Evolutionary conservation across 2,888 invertebrate genomes (phyloP).

Genomic region (Pseudococcus jackbeardsleyi): DNA sequence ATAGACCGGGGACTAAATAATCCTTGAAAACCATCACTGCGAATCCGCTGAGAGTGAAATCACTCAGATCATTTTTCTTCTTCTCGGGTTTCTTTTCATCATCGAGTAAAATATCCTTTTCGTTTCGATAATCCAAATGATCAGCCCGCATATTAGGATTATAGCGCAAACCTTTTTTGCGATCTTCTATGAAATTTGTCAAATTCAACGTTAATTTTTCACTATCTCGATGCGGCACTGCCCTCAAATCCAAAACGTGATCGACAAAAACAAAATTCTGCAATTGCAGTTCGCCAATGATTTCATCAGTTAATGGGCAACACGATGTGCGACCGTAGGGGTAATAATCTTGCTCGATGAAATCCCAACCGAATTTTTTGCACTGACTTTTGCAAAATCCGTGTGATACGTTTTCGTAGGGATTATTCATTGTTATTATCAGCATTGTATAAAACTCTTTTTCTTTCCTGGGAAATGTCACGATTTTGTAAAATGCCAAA

Average conservation of each 20-base stretch:
- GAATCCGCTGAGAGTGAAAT: background rate
- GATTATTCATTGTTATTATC: slow-evolving; percentile 1
- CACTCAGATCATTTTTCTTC: background rate
- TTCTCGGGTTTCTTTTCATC: background rate
- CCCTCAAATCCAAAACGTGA: background rate
- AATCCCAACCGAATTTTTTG: background rate
- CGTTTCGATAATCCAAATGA: background rate
- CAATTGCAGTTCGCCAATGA: background rate
- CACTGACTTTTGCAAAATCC: background rate
- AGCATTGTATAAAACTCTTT: background rate
- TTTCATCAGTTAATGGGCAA: background rate
- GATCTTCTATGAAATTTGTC: background rate
- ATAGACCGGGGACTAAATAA: background rate
- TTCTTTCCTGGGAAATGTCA: background rate
- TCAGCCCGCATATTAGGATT: background rate
- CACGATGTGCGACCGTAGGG: slow-evolving; percentile 9
- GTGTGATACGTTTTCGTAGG: background rate
- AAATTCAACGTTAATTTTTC: background rate
- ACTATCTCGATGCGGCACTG: background rate
- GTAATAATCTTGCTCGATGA: background rate
- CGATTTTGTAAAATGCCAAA: slow-evolving; percentile 24
- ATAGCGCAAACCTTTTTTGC: background rate
- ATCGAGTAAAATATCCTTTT: background rate
- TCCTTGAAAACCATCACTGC: background rate
- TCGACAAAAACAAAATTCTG: background rate